These are phyloP conservation scores for Listronotus oregonensis DNA, from an alignment of 1,140 invertebrate genomes.

Conservation along the genomic window DNA sequence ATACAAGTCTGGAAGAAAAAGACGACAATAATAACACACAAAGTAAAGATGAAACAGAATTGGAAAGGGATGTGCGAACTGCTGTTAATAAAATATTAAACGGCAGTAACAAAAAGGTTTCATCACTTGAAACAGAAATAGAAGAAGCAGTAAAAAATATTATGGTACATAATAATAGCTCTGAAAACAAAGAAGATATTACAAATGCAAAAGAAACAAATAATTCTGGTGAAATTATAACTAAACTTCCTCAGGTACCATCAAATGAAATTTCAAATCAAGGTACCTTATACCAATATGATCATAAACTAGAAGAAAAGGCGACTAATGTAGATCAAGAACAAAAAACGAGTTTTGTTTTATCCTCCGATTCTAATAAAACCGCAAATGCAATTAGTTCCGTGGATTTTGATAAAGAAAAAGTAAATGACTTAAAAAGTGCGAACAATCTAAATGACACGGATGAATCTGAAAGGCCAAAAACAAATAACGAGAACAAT, in stretches of 20 bases:
- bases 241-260: slow-evolving; percentile 3
- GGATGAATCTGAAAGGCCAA: too few relatives aligned
- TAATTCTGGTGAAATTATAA: not conserved
- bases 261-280: slow-evolving; percentile 1
- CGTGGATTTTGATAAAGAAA: not conserved
- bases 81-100: slow-evolving; percentile 16
- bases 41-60: slow-evolving; percentile 22
- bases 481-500: too few relatives aligned
- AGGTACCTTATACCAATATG: not conserved
- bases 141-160: slow-evolving; percentile 1
- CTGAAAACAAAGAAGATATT: not conserved
- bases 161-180: slow-evolving; percentile 1
- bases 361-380: not conserved
- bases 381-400: not conserved
- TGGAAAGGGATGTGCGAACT: slow-evolving; percentile 17
- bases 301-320: not conserved
- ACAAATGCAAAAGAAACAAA: not conserved
- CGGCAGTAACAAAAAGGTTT: not conserved
- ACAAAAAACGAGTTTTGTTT: not conserved
- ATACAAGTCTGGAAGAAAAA: not conserved
- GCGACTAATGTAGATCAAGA: not conserved
- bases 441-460: not conserved
- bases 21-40: slow-evolving; percentile 28
- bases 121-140: slow-evolving; percentile 4
- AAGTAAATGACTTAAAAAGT: not conserved